These are phyloP conservation scores for Gallinago jamesoni DNA, from an alignment of 2,113 vertebrate species.

Conservation along the genomic window DNA sequence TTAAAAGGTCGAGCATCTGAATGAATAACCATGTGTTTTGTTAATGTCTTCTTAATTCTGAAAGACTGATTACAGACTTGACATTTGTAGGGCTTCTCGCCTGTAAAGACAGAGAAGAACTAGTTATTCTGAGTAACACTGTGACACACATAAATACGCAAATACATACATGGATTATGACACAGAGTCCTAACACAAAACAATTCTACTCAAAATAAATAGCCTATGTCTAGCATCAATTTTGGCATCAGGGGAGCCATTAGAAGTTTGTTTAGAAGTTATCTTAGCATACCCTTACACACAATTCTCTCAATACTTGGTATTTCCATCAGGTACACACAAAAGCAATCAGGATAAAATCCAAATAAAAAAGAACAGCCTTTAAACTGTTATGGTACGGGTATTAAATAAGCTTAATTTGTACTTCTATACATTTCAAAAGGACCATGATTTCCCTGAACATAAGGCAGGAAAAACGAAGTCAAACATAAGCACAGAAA, in stretches of 20 bases:
- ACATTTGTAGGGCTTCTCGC: conserved; percentile 96
- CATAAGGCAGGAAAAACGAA: neutral
- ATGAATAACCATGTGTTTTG: conserved; percentile 98
- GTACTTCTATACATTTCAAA: neutral
- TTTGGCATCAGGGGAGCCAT: neutral
- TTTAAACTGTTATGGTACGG: neutral
- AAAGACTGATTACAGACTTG: conserved; percentile 94
- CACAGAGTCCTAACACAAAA: neutral
- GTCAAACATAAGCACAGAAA: neutral
- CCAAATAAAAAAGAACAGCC: neutral
- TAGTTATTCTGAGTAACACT: neutral
- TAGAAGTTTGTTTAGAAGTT: neutral
- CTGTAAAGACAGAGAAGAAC: conserved; percentile 68
- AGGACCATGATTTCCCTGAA: neutral
- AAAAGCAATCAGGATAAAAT: neutral
- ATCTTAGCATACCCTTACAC: neutral
- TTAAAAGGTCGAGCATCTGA: conserved; percentile 95
- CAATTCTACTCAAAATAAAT: neutral
- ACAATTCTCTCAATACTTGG: neutral
- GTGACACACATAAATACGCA: neutral
- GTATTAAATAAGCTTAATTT: neutral
- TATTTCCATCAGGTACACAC: neutral
- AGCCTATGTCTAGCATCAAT: neutral
- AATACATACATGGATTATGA: neutral
- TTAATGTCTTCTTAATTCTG: conserved; percentile 97